Conservation (phyloP, 64 coral and sea anemone genomes). For the Catalaphyllia jardinei region DNA sequence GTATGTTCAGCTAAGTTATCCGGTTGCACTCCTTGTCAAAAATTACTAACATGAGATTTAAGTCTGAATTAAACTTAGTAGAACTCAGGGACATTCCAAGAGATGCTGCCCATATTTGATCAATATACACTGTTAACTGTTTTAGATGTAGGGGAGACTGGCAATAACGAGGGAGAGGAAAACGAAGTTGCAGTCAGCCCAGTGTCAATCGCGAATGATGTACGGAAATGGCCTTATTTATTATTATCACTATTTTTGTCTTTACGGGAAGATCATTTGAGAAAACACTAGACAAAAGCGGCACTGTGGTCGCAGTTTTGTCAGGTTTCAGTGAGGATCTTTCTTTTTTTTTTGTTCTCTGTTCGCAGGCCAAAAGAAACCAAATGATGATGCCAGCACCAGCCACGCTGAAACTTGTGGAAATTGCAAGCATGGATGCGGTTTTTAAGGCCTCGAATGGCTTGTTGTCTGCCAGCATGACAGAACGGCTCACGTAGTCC, state of each 20-base stretch:
- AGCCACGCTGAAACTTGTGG: too few relatives aligned
- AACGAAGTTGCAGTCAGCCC: neutral
- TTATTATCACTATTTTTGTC: constrained; percentile 36
- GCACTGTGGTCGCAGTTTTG: constrained; percentile 7
- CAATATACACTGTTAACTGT: constrained; percentile 3
- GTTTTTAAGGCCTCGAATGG: too few relatives aligned
- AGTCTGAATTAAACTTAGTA: constrained; percentile 32
- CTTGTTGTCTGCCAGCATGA: too few relatives aligned
- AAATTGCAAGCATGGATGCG: too few relatives aligned
- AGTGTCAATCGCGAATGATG: neutral
- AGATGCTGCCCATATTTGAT: constrained; percentile 11
- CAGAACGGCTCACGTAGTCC: too few relatives aligned
- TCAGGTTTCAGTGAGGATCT: constrained; percentile 1
- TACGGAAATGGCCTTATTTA: constrained; percentile 10
- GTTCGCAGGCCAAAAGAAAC: neutral
- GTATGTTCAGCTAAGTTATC: constrained; percentile 28
- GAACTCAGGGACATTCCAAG: neutral
- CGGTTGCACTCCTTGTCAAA: too few relatives aligned
- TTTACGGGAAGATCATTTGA: constrained; percentile 1
- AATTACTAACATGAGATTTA: constrained; percentile 22
- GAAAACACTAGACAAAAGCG: constrained; percentile 13
- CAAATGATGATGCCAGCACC: too few relatives aligned
- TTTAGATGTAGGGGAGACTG: constrained; percentile 19
- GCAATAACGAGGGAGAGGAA: too few relatives aligned
- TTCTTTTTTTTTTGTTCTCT: neutral